Evolutionary conservation across 92 coral and sea anemone genomes (phyloP).

Genomic region (Hydrozoanthus gracilis): DNA sequence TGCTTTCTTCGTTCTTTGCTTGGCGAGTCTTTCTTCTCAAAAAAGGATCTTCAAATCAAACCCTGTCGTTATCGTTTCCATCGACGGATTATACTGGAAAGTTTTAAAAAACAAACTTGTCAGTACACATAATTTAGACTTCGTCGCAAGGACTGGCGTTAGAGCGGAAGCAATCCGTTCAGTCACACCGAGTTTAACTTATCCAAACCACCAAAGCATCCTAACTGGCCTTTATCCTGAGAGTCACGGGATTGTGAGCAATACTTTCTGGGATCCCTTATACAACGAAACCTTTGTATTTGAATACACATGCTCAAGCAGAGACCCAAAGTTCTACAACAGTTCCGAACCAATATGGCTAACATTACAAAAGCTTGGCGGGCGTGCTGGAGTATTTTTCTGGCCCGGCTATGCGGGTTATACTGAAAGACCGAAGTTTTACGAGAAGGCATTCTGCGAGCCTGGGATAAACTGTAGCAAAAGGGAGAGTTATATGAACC

Average conservation of each 20-base stretch:
- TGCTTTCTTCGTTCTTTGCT: background rate
- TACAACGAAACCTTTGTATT: slow-evolving; percentile 43
- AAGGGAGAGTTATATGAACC: background rate
- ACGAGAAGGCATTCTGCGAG: slow-evolving; percentile 23
- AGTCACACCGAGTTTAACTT: slow-evolving; percentile 40
- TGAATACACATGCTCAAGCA: slow-evolving; percentile 38
- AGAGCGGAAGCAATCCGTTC: slow-evolving; percentile 34
- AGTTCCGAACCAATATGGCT: slow-evolving; percentile 55
- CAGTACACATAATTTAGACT: slow-evolving; percentile 42
- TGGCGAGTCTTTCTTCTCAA: background rate
- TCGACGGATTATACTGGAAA: slow-evolving; percentile 41
- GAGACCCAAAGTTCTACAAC: slow-evolving; percentile 56
- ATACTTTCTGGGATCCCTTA: slow-evolving; percentile 46
- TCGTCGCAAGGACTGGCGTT: slow-evolving; percentile 51
- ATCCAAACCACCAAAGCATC: slow-evolving; percentile 53
- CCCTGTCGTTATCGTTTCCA: slow-evolving; percentile 42
- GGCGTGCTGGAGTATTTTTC: slow-evolving; percentile 33
- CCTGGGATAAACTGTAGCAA: background rate
- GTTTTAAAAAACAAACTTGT: background rate
- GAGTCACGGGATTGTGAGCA: slow-evolving; percentile 52
- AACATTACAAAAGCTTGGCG: slow-evolving; percentile 47
- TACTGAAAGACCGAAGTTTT: slow-evolving; percentile 34
- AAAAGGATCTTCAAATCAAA: background rate
- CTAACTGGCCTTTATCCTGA: slow-evolving; percentile 55
- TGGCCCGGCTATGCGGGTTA: slow-evolving; percentile 57